Evolutionary conservation across 2,888 invertebrate species (phyloP).

Genomic region (Didymodactylos carnosus): DNA sequence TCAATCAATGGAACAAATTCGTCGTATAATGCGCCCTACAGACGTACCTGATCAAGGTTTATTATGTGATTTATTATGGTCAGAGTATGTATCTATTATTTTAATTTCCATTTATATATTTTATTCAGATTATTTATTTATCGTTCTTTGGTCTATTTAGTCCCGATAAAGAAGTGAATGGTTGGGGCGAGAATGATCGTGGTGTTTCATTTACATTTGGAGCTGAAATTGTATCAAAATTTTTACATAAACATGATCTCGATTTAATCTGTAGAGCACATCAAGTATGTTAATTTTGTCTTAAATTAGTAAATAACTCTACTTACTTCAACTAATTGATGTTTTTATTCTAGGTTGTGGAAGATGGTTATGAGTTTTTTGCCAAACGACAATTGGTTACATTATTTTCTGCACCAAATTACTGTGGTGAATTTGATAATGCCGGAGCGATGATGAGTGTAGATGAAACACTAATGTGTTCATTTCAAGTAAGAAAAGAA

Average conservation of each 20-base stretch:
- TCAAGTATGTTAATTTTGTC: constrained; percentile 44
- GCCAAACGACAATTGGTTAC: constrained; percentile 93
- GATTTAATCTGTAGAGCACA: constrained; percentile 98
- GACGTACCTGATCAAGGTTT: constrained; percentile 42
- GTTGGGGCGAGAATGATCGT: constrained; percentile 98
- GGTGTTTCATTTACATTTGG: constrained; percentile 98
- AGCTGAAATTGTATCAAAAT: constrained; percentile 95
- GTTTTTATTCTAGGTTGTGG: constrained; percentile 59
- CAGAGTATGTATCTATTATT: too few relatives aligned
- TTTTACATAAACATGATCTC: constrained; percentile 95
- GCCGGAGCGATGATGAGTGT: constrained; percentile 48
- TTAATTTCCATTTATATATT: too few relatives aligned
- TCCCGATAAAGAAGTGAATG: constrained; percentile 56
- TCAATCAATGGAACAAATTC: constrained; percentile 48
- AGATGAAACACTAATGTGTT: constrained; percentile 97
- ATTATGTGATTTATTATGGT: constrained; percentile 42
- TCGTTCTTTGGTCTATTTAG: too few relatives aligned
- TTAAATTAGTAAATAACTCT: not conserved
- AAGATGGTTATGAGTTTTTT: constrained; percentile 97
- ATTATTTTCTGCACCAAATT: constrained; percentile 64
- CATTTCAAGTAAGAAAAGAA: constrained; percentile 66
- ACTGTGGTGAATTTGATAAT: constrained; percentile 55
- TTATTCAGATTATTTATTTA: too few relatives aligned
- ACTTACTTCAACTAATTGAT: not conserved
- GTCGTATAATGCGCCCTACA: constrained; percentile 42